Conservation (phyloP, 1,140 invertebrate genomes). For the Drosophila tani region DNA sequence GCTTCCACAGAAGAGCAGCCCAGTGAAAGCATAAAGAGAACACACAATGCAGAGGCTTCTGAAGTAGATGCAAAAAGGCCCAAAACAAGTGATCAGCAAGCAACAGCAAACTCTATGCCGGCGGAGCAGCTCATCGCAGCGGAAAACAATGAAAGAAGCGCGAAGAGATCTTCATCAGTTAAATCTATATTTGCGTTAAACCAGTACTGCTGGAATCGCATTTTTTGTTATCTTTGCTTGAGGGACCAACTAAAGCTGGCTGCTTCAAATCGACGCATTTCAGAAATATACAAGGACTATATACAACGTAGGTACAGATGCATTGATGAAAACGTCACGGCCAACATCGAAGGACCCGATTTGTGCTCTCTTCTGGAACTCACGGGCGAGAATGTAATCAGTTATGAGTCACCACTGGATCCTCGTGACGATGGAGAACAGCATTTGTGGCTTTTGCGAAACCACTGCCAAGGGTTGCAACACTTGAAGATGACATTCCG, state of each 20-base stretch:
- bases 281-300: neutral
- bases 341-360: neutral
- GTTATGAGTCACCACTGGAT: slow-evolving; percentile 36
- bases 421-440: neutral
- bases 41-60: neutral
- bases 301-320: neutral
- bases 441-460: slow-evolving; percentile 28
- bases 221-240: slow-evolving; percentile 35
- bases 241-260: slow-evolving; percentile 19
- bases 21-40: neutral
- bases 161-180: too few species aligned
- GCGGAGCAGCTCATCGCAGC: neutral
- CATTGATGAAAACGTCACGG: slow-evolving; percentile 7
- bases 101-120: neutral
- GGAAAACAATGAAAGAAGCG: neutral
- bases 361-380: slow-evolving; percentile 16
- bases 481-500: slow-evolving; percentile 21
- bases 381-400: slow-evolving; percentile 14
- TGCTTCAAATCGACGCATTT: neutral
- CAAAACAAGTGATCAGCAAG: neutral
- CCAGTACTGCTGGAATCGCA: neutral
- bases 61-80: neutral
- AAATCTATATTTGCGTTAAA: neutral
- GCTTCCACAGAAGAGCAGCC: neutral
- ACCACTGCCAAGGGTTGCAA: neutral